A percentile compares a stretch with the other conserved stretches of the same genome.
Conservation (phyloP, 2,888 invertebrate species). For the Cryptosula pallasiana region DNA sequence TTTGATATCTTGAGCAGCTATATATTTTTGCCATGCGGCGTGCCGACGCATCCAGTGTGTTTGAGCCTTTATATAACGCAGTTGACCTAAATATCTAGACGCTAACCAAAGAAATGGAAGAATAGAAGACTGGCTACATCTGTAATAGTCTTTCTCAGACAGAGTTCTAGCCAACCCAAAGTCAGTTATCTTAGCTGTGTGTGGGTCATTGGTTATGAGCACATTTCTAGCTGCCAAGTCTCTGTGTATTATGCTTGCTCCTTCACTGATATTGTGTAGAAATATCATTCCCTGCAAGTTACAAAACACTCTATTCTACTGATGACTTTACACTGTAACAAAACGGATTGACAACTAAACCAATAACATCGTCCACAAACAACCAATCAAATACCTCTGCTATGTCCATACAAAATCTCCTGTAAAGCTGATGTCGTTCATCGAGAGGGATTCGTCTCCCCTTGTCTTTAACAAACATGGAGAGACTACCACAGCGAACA, state of each 20-base stretch:
- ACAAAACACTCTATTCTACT: no score
- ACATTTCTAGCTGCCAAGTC: slow-evolving; percentile 25
- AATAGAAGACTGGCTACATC: not conserved
- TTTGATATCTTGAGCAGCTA: no score
- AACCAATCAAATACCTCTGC: no score
- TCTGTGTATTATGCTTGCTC: slow-evolving; percentile 12
- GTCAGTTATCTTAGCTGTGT: slow-evolving; percentile 23
- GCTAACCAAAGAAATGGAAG: slow-evolving; percentile 19
- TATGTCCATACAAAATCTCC: slow-evolving; percentile 9
- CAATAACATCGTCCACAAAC: no score
- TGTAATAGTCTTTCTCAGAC: slow-evolving; percentile 22
- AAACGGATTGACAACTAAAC: no score
- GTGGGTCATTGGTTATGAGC: slow-evolving; percentile 20
- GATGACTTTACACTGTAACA: no score
- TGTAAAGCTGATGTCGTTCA: slow-evolving; percentile 1
- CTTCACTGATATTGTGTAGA: not conserved
- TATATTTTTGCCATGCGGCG: no score
- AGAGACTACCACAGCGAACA: slow-evolving; percentile 4
- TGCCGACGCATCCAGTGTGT: no score
- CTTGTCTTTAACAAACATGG: not conserved
- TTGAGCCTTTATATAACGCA: no score
- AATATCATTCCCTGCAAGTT: slow-evolving; percentile 23
- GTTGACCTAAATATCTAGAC: no score
- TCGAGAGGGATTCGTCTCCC: not conserved
- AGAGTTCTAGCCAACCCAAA: slow-evolving; percentile 21